These are phyloP conservation scores for Nasonia oneida DNA, from an alignment of 2,888 invertebrate species.

Conservation along the genomic window DNA sequence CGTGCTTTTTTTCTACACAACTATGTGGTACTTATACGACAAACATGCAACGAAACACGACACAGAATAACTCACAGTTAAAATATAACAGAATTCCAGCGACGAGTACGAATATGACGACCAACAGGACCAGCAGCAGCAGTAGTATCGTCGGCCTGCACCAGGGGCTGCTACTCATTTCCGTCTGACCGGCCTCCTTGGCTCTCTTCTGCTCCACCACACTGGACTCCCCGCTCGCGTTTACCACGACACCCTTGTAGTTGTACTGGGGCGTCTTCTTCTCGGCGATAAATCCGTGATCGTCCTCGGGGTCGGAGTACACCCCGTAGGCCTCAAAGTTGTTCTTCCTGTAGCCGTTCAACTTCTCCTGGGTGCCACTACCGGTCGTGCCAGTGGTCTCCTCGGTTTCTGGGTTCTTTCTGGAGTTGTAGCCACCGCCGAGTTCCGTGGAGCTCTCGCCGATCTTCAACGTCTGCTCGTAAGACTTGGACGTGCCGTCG, in stretches of 20 bases:
- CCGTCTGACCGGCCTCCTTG: slow-evolving; percentile 75
- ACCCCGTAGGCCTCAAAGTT: slow-evolving; percentile 78
- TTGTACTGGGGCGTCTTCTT: slow-evolving; percentile 76
- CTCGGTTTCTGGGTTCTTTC: slow-evolving; percentile 67
- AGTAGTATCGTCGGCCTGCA: slow-evolving; percentile 82
- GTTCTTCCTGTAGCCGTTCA: slow-evolving; percentile 77
- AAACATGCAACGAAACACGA: slow-evolving; percentile 16
- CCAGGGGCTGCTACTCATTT: slow-evolving; percentile 80
- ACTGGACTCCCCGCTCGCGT: slow-evolving; percentile 76
- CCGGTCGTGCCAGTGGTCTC: slow-evolving; percentile 52
- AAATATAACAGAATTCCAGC: slow-evolving; percentile 83
- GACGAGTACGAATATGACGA: slow-evolving; percentile 82
- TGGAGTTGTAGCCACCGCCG: slow-evolving; percentile 57
- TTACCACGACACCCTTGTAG: slow-evolving; percentile 78
- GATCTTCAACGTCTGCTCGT: slow-evolving; percentile 77
- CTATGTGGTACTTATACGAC: background rate
- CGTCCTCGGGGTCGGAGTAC: slow-evolving; percentile 77
- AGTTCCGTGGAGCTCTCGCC: slow-evolving; percentile 70
- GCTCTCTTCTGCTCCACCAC: slow-evolving; percentile 76
- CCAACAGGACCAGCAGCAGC: slow-evolving; percentile 81
- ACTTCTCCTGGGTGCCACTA: slow-evolving; percentile 69
- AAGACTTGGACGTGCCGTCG: slow-evolving; percentile 55
- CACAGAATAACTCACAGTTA: slow-evolving; percentile 81
- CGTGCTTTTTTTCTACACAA: background rate
- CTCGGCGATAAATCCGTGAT: slow-evolving; percentile 75